phyloP scores from a whole-genome alignment of 2,113 vertebrate species.

The Poeciliopsis retropinna region DNA sequence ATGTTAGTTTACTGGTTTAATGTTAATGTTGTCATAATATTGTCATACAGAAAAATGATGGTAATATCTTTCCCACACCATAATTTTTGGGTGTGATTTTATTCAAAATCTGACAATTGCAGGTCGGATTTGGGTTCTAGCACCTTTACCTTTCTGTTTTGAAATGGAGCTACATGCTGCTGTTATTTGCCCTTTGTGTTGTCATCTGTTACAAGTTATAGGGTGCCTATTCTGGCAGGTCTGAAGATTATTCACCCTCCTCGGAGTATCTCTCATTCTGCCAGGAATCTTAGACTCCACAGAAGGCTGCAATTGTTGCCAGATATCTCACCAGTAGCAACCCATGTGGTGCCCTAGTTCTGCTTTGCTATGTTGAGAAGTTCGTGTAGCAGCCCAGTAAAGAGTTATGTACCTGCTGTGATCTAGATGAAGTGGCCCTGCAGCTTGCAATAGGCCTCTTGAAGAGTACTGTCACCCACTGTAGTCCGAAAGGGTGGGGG shows the following conservation, averaged over 20 bases:
- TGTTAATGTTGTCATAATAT: too few species aligned
- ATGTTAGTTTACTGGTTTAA: too few species aligned
- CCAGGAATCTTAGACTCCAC: not conserved
- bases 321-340: not conserved
- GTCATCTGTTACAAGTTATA: not conserved
- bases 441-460: not conserved
- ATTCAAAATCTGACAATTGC: not conserved
- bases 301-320: not conserved
- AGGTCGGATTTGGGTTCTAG: not conserved
- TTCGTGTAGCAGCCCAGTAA: not conserved
- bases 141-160: not conserved
- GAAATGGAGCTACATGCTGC: not conserved
- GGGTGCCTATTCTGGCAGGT: not conserved
- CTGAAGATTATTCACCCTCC: not conserved
- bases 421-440: conserved; percentile 2
- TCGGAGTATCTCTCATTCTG: not conserved
- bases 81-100: not conserved
- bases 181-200: not conserved
- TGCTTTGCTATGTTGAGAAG: not conserved
- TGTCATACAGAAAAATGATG: not conserved
- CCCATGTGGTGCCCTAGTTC: not conserved
- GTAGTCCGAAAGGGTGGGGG: not conserved
- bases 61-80: not conserved
- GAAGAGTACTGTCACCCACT: conserved; percentile 12
- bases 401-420: not conserved